Evolutionary conservation across 1,140 invertebrate genomes (phyloP).

Genomic region (Dendroctonus valens): DNA sequence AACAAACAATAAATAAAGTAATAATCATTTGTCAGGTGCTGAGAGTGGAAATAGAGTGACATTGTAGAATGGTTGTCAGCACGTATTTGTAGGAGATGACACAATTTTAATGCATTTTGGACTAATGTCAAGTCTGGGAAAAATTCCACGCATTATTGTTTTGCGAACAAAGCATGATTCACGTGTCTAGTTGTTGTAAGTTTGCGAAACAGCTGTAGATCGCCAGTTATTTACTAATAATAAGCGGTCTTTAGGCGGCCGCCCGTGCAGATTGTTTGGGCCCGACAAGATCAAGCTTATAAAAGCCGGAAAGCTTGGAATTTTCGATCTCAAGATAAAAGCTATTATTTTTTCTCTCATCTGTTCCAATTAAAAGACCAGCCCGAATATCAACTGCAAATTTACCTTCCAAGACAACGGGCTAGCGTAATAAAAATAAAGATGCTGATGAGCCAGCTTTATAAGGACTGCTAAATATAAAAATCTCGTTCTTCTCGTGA

Average conservation of each 20-base stretch:
- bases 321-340: conserved; percentile 37
- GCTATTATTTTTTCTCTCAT: conserved; percentile 37
- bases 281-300: conserved; percentile 27
- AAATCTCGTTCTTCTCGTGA: conserved; percentile 13
- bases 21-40: too few species aligned
- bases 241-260: not conserved
- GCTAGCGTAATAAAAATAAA: conserved; percentile 33
- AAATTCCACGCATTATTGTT: conserved; percentile 4
- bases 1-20: too few species aligned
- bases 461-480: conserved; percentile 18
- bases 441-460: conserved; percentile 18
- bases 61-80: too few species aligned
- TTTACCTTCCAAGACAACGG: conserved; percentile 30
- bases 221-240: too few species aligned
- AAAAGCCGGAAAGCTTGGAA: conserved; percentile 36
- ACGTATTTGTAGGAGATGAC: too few species aligned
- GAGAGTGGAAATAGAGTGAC: too few species aligned
- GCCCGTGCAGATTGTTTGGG: conserved; percentile 7
- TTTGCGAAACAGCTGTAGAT: too few species aligned
- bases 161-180: not conserved
- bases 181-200: too few species aligned
- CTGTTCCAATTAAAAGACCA: conserved; percentile 38
- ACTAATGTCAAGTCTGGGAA: not conserved
- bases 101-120: conserved; percentile 8
- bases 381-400: conserved; percentile 33